Base-by-base conservation (phyloP, 2,888 invertebrate genomes). In the Mesorhabditis sp. region DNA sequence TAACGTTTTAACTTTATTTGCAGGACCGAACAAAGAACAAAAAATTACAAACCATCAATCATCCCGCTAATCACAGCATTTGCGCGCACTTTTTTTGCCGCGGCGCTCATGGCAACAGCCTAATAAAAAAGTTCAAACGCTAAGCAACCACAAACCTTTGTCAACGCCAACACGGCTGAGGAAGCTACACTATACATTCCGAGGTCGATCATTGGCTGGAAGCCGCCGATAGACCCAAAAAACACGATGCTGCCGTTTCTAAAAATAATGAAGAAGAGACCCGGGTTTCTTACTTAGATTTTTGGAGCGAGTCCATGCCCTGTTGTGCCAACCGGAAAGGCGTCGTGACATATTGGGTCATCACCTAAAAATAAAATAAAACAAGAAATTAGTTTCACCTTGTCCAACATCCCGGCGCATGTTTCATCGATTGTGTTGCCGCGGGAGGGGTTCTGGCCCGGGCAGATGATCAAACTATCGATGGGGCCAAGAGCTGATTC, bases 101-200 rank as follows among this genome's bases (percentile, higher is more conserved):
- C 58, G 7, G 15, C 63, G 6, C 63, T 7, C 63, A 7, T 28
- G 15, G 63, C 28, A 7, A 62, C 28, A 28, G 63, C n/a, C 28
- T n/a, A 7, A 28, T 1, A 62, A n/a, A n/a, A 28, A 28, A 10
- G 15, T 62, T 2, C 2, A 62, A 28, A 13, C 63, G 1, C 28
- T 28, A 28, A 28, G 28, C 28, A 28, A 28, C 28, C 70, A 45
- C 75, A 68, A 7, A 73, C 72, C 67, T 80, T 81, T 2, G 75
- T 74, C 58, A 82, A 50, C 0, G 75, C 74, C 15, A 81, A 70
- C 13, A 80, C 70, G 62, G 77, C 73, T n/a, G 80, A 78, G 5
- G 78, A 74, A 13, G 78, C 79, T n/a, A 75, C 72, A 7, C 77
- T 78, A 66, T 72, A 83, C 41, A 83, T 67, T 5, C 83, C 83